phyloP scores from a whole-genome alignment of 2,888 invertebrate genomes.

The Sphecodes monilicornis region DNA sequence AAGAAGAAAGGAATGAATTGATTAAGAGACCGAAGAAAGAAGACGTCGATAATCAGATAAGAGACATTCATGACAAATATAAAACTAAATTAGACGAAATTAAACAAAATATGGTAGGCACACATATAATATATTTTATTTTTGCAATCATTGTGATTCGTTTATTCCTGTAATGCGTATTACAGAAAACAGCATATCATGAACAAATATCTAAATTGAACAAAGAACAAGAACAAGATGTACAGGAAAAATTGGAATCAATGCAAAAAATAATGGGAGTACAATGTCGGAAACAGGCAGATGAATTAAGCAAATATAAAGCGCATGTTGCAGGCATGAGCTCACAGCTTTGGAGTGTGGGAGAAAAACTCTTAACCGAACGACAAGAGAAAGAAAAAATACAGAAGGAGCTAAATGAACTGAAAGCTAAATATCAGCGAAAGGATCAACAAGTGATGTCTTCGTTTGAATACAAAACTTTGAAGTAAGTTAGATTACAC shows the following conservation, averaged over 20 bases:
- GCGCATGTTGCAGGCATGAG: conserved; percentile 86
- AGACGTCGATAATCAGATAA: conserved; percentile 78
- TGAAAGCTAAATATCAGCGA: conserved; percentile 52
- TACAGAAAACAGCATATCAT: conserved; percentile 85
- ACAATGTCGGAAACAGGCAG: conserved; percentile 79
- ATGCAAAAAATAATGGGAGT: conserved; percentile 77
- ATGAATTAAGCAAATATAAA: conserved; percentile 85
- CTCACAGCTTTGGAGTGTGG: conserved; percentile 87
- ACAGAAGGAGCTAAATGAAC: conserved; percentile 79
- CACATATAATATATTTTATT: conserved; percentile 39
- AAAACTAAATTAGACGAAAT: conserved; percentile 91
- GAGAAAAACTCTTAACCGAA: conserved; percentile 87
- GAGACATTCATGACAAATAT: conserved; percentile 88
- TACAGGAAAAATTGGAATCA: conserved; percentile 85
- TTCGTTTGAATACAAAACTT: conserved; percentile 65
- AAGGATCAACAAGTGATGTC: conserved; percentile 22
- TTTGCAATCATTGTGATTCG: conserved; percentile 30
- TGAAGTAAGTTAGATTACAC: conserved; percentile 66
- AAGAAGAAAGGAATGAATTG: conserved; percentile 61
- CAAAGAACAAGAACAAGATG: conserved; percentile 86
- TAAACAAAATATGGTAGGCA: conserved; percentile 91
- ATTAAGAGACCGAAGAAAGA: conserved; percentile 73
- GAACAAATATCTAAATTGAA: conserved; percentile 87
- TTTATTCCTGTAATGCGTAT: conserved; percentile 52
- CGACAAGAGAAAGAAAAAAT: conserved; percentile 87